Conservation (phyloP, 1,140 invertebrate species). For the Holcopasites calliopsidis region DNA sequence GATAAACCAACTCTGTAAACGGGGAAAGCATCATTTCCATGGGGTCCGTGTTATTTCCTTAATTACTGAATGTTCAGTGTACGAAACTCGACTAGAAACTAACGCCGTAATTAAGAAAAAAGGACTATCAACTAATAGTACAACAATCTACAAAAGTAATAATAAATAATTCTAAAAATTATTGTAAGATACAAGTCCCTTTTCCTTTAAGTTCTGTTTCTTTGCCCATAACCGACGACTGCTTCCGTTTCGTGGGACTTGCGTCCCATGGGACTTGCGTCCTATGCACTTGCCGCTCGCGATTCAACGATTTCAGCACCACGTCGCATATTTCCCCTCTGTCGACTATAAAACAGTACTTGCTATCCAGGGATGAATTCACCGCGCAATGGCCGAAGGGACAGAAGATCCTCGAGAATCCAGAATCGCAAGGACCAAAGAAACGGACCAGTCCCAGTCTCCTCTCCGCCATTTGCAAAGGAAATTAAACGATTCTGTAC, state of each 20-base stretch:
- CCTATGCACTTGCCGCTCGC: background rate
- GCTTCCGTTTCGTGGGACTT: background rate
- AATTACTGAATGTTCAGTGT: no score
- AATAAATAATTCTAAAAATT: no score
- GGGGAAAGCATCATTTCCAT: background rate
- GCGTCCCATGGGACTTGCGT: background rate
- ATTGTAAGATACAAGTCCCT: no score
- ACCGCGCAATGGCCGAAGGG: no score
- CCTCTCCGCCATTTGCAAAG: slow-evolving; percentile 37
- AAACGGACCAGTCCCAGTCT: slow-evolving; percentile 28
- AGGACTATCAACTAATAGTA: no score
- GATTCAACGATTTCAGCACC: slow-evolving; percentile 3
- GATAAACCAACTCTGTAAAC: background rate
- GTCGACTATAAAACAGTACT: slow-evolving; percentile 28
- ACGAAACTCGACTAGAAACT: no score
- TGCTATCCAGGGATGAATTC: background rate
- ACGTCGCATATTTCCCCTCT: slow-evolving; percentile 12
- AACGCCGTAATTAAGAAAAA: no score
- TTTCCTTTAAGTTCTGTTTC: background rate
- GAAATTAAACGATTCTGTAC: slow-evolving; percentile 57
- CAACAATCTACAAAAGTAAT: no score
- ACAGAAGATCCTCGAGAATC: background rate
- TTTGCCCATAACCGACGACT: background rate
- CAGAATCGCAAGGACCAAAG: slow-evolving; percentile 17
- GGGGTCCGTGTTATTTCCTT: background rate